Evolutionary conservation across 2,113 vertebrate genomes (phyloP).

Genomic region (Neotragus moschatus): DNA sequence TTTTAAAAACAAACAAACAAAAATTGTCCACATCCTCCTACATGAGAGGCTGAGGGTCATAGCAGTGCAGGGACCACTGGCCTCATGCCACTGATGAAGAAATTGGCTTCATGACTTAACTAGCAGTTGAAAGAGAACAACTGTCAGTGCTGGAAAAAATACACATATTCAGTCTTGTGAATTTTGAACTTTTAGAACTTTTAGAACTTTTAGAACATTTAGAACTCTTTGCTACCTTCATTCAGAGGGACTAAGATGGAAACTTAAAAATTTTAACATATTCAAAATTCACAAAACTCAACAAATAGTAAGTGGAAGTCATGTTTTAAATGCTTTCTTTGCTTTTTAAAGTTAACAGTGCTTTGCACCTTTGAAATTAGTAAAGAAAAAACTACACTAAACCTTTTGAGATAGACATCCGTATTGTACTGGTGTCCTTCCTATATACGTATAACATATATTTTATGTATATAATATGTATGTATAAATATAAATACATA

Average conservation of each 20-base stretch:
- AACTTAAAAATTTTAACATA: not conserved
- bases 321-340: not conserved
- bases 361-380: not conserved
- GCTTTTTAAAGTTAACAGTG: not conserved
- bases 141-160: not conserved
- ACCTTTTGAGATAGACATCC: not conserved
- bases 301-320: not conserved
- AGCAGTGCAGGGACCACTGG: not conserved
- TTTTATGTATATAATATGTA: not conserved
- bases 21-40: not conserved
- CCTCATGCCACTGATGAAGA: not conserved
- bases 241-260: not conserved
- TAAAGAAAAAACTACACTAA: not conserved
- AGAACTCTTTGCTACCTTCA: not conserved
- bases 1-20: not conserved
- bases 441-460: not conserved
- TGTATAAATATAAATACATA: not conserved
- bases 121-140: not conserved
- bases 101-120: not conserved
- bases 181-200: too few species aligned
- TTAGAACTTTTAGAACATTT: not conserved
- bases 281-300: not conserved
- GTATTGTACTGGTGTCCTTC: not conserved
- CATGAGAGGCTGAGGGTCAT: not conserved
- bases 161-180: not conserved